A percentile compares a stretch with the other conserved stretches of the same genome.
Evolutionary conservation across 2,113 vertebrate species (phyloP).

Genomic region (Cariama cristata): DNA sequence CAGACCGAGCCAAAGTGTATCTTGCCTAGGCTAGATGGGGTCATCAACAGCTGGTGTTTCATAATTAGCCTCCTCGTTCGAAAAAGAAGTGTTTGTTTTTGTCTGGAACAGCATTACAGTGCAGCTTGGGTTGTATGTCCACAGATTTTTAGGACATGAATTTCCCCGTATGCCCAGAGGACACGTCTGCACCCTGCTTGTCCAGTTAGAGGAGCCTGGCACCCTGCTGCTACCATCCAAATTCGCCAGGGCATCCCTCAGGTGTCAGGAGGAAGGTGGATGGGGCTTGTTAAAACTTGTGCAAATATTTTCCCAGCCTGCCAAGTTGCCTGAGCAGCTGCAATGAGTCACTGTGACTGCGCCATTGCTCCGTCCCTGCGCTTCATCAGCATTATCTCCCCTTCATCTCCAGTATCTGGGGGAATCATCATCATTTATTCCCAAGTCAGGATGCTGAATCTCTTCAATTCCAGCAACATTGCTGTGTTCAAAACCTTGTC

Average conservation of each 20-base stretch:
- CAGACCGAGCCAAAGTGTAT: neutral
- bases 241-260: neutral
- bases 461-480: slow-evolving; percentile 45
- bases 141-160: neutral
- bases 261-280: neutral
- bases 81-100: neutral
- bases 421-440: slow-evolving; percentile 55
- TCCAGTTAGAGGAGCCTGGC: neutral
- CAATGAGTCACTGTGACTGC: slow-evolving; percentile 35
- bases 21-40: neutral
- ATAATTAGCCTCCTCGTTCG: neutral
- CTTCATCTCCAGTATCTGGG: slow-evolving; percentile 44
- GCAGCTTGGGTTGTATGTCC: neutral
- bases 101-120: neutral
- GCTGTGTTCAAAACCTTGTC: slow-evolving; percentile 26
- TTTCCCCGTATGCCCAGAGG: neutral
- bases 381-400: slow-evolving; percentile 60
- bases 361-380: neutral
- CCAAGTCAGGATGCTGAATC: slow-evolving; percentile 7
- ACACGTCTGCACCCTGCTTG: neutral
- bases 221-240: neutral
- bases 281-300: slow-evolving; percentile 41
- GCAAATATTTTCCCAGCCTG: slow-evolving; percentile 29
- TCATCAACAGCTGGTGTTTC: neutral
- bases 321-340: slow-evolving; percentile 47